Evolutionary conservation across 2,888 invertebrate species (phyloP), one percentile per base, ranked within the genome.

Genomic region (Holacanthella duospinosa): DNA sequence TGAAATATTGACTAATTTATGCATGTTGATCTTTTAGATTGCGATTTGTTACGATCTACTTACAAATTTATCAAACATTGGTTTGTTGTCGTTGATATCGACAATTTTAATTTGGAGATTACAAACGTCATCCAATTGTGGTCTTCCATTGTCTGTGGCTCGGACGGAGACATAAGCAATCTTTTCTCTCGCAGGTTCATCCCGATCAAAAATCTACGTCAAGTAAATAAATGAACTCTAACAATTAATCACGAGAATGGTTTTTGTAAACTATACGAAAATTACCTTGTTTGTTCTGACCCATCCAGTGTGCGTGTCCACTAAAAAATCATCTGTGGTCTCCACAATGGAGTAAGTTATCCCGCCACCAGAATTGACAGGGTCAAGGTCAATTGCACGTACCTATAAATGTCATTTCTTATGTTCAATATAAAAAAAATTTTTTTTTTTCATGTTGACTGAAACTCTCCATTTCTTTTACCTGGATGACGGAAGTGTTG

Each of bases 71-170:
- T 89, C 88, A 79, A 88, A 87, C 72, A 85, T 84, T 2, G 89
- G 89, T 21, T 79, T 80, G 76, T 95, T 95, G 77, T 97, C 96
- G 79, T 97, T 97, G 75, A 92, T 85, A 78, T 96, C 96, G 75
- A 85, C 85, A 69, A 95, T 88, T 68, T 86, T 85, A 62, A 94
- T 89, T 80, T 88, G 89, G 77, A 96, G 89, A 3, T 93, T 93
- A 78, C 96, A 96, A 62, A 92, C 89, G 74, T 93, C 93, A 73
- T 92, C 92, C 60, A 96, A 80, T 57, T 87, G 86, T 0, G 93
- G 93, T 71, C 86, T 84, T 0, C 95, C 96, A 77, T 93, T 89
- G 79, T 96, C 96, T 64, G 88, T 89, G 0, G 93, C 96, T 76
- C 90, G 85, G 6, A 95, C 89, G 36, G 92, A 93, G 59, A 92